Conservation (phyloP, 2,113 vertebrate species). For the Cebus imitator region DNA sequence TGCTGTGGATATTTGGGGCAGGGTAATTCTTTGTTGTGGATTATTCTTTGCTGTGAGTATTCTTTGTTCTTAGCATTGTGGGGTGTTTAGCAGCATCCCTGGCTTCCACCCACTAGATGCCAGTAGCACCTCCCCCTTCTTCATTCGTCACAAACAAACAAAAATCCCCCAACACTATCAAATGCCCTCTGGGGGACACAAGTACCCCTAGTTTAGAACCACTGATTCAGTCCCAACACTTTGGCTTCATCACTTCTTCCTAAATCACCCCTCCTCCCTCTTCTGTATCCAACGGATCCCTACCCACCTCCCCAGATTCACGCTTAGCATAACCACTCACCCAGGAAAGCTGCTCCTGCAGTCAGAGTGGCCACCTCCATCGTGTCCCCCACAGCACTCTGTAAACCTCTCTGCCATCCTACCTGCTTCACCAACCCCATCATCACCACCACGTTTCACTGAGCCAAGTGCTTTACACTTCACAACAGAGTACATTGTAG, state of each 20-base stretch:
- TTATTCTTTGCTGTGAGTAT: background rate
- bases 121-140: too few relatives aligned
- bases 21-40: background rate
- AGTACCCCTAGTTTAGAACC: background rate
- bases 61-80: too few relatives aligned
- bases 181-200: background rate
- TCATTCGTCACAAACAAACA: background rate
- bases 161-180: background rate
- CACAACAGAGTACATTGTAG: fast-evolving
- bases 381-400: fast-evolving
- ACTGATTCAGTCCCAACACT: background rate
- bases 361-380: background rate
- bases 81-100: background rate
- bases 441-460: too few relatives aligned
- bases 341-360: background rate
- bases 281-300: background rate
- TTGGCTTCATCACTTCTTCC: too few relatives aligned
- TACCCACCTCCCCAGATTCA: background rate
- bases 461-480: background rate
- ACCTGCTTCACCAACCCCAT: background rate
- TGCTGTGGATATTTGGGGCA: background rate
- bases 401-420: background rate
- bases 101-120: background rate
- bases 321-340: fast-evolving
- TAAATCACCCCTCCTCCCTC: background rate